Base-by-base conservation (phyloP, 2,888 invertebrate species). In the Troides oblongomaculatus region DNA sequence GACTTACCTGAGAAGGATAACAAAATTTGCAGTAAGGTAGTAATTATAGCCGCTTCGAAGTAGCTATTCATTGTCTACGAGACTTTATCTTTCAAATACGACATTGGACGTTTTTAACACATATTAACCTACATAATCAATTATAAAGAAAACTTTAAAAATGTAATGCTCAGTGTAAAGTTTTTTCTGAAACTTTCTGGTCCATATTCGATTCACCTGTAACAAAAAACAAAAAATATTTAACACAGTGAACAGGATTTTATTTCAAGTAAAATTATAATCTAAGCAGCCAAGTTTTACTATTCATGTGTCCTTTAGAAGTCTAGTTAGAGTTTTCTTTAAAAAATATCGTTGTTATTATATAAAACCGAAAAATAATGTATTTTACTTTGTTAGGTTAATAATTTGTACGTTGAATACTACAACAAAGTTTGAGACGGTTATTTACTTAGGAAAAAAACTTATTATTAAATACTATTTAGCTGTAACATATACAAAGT, bases 61-160 rank as follows among this genome's bases (percentile, higher is more conserved):
- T 90, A 84, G 81, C 84, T 86, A 86, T 84, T 86, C 92, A 92
- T 91, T 88, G 88, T 91, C 91, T 90, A 91, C 80, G 82, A 78
- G 78, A 84, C 85, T 82, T 80, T 84, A 76, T 79, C 84, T 80
- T 78, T 78, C 79, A 75, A 77, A 78, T 79, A 83, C 85, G 80
- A 81, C 90, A 90, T 89, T 86, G 82, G 90, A 88, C 78, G 83
- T 79, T 77, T 75, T 39, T 69, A 72, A 60, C 23, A 56, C 14
- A 30, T 36, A 43, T 21, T n/a, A 50, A n/a, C 36, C 64, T 70
- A 70, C 66, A 70, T 67, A 70, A 23, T 30, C 18, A 18, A 8
- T 30, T 50, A 17, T 46, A 46, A 4, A 14, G 14, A 46, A 46
- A 46, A 46, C 46, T 14, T 12, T 14, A 2, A 62, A 23, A 21